Evolutionary conservation across 1,140 invertebrate species (phyloP).

Genomic region (Coboldia fuscipes): DNA sequence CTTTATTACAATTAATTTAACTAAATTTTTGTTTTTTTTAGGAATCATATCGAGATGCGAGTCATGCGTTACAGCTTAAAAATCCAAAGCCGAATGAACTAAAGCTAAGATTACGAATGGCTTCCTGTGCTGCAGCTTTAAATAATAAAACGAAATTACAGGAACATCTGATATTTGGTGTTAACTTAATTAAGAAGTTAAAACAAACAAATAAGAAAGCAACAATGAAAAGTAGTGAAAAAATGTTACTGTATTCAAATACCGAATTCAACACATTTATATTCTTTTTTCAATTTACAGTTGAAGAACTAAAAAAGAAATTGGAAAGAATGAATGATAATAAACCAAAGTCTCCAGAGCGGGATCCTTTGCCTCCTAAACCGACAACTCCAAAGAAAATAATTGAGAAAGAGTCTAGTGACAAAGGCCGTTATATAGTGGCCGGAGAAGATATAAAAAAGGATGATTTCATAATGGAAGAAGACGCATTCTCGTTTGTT

Average conservation of each 20-base stretch:
- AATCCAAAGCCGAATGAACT: background rate
- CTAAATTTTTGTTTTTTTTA: background rate
- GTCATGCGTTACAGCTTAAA: background rate
- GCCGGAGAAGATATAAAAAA: background rate
- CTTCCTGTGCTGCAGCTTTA: background rate
- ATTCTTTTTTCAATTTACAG: too few relatives aligned
- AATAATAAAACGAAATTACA: too few relatives aligned
- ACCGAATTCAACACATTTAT: too few relatives aligned
- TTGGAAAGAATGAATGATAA: too few relatives aligned
- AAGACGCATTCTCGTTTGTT: slow-evolving; percentile 4
- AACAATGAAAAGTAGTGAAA: too few relatives aligned
- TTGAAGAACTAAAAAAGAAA: too few relatives aligned
- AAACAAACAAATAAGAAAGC: too few relatives aligned
- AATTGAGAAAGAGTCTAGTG: background rate
- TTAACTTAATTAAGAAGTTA: too few relatives aligned
- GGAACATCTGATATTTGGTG: too few relatives aligned
- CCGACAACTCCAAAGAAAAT: background rate
- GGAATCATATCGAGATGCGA: background rate
- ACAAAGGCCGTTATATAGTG: slow-evolving; percentile 1
- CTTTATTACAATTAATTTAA: background rate
- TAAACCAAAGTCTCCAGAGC: too few relatives aligned
- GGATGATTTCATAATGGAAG: slow-evolving; percentile 1
- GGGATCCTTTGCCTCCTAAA: too few relatives aligned
- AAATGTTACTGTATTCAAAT: too few relatives aligned
- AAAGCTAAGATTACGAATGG: background rate